Evolutionary conservation across 1,140 invertebrate species (phyloP).

Genomic region (Pectinophora gossypiella): DNA sequence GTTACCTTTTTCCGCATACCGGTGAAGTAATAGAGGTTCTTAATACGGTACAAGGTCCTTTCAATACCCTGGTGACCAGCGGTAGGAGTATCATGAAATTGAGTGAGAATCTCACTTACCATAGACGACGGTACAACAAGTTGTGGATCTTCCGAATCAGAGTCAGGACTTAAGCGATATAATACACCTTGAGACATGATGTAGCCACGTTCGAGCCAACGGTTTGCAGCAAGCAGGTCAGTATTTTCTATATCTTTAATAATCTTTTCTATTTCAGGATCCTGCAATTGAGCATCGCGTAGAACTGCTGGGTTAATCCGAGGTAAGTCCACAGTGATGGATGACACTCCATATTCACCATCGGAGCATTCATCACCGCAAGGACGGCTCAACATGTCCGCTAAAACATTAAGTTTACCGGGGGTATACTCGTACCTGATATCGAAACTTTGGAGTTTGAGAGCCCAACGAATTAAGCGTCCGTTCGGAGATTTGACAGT

Average conservation of each 20-base stretch:
- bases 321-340: constrained; percentile 5
- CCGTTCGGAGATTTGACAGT: too few species aligned
- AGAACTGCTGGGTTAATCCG: constrained; percentile 1
- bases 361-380: too few species aligned
- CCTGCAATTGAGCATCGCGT: constrained; percentile 14
- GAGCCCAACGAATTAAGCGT: too few species aligned
- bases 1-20: constrained; percentile 29
- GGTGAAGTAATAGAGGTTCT: constrained; percentile 31
- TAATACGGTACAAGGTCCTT: background rate
- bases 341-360: too few species aligned
- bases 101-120: constrained; percentile 10
- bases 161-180: constrained; percentile 11
- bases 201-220: constrained; percentile 8
- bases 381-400: too few species aligned
- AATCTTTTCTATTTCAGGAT: too few species aligned
- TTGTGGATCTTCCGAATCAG: constrained; percentile 15
- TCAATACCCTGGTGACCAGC: constrained; percentile 31
- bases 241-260: too few species aligned
- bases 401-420: too few species aligned
- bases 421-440: too few species aligned
- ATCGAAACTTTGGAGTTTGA: too few species aligned
- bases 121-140: constrained; percentile 18
- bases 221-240: constrained; percentile 6
- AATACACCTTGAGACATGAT: constrained; percentile 9
- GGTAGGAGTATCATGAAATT: constrained; percentile 27